phyloP scores from a whole-genome alignment of 2,888 invertebrate genomes.

The Agriotes lineatus region DNA sequence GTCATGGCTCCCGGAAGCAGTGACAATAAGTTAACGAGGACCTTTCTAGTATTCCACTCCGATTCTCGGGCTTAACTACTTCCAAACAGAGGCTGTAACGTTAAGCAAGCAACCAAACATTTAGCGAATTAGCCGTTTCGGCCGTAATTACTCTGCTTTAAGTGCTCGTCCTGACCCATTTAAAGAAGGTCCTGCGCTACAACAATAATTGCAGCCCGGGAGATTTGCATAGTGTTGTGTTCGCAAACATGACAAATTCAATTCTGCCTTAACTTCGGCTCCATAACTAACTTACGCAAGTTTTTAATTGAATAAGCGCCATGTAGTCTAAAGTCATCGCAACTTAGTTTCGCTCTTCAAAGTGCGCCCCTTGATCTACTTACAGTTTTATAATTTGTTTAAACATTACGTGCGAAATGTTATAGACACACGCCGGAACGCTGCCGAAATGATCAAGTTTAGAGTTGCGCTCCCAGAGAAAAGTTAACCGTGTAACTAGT shows the following conservation, averaged over 20 bases:
- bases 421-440: too few relatives aligned
- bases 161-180: conserved; percentile 40
- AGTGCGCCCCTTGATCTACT: too few relatives aligned
- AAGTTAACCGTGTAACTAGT: too few relatives aligned
- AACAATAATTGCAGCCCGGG: conserved; percentile 38
- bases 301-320: conserved; percentile 41
- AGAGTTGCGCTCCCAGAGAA: too few relatives aligned
- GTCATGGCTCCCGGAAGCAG: conserved; percentile 30
- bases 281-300: conserved; percentile 40
- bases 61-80: conserved; percentile 46
- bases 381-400: too few relatives aligned
- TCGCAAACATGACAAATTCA: conserved; percentile 48
- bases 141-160: conserved; percentile 48
- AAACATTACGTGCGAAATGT: too few relatives aligned
- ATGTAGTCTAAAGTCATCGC: conserved; percentile 24
- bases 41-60: conserved; percentile 37
- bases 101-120: conserved; percentile 50
- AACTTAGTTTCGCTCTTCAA: conserved; percentile 28
- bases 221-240: conserved; percentile 47
- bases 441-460: too few relatives aligned
- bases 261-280: conserved; percentile 39
- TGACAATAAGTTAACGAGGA: conserved; percentile 36
- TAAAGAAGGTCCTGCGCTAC: conserved; percentile 39
- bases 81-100: conserved; percentile 49
- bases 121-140: conserved; percentile 48